Conservation (phyloP, 2,888 invertebrate genomes). For the Oxystoma pomonae region DNA sequence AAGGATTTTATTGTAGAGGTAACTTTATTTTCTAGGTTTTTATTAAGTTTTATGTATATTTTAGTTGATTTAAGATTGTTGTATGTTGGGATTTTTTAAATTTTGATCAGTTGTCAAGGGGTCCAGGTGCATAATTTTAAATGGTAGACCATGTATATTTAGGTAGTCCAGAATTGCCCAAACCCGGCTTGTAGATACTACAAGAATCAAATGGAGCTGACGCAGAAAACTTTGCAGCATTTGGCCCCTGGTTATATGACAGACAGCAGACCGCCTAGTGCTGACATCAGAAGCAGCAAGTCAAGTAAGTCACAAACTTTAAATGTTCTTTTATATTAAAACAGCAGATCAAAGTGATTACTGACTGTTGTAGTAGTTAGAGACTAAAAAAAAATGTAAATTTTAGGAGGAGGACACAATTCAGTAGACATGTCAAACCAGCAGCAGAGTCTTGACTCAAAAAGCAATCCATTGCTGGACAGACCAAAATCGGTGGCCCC, state of each 20-base stretch:
- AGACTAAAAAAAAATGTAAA: background rate
- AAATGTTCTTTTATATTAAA: constrained; percentile 27
- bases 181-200: constrained; percentile 85
- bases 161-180: constrained; percentile 80
- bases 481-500: constrained; percentile 45
- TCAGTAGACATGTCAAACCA: constrained; percentile 42
- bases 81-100: too few species aligned
- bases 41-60: too few species aligned
- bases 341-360: background rate
- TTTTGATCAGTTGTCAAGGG: too few species aligned
- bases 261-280: constrained; percentile 28
- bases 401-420: background rate
- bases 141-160: too few species aligned
- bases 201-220: constrained; percentile 74
- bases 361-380: background rate
- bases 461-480: constrained; percentile 39
- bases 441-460: constrained; percentile 37
- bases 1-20: constrained; percentile 80
- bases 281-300: constrained; percentile 35
- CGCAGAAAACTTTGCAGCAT: constrained; percentile 69
- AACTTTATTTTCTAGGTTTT: too few species aligned
- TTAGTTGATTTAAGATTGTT: too few species aligned
- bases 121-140: too few species aligned
- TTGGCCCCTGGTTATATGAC: constrained; percentile 49
- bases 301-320: constrained; percentile 10